These are phyloP conservation scores for Zapus hudsonius DNA, from an alignment of 2,113 vertebrate species.

Conservation along the genomic window DNA sequence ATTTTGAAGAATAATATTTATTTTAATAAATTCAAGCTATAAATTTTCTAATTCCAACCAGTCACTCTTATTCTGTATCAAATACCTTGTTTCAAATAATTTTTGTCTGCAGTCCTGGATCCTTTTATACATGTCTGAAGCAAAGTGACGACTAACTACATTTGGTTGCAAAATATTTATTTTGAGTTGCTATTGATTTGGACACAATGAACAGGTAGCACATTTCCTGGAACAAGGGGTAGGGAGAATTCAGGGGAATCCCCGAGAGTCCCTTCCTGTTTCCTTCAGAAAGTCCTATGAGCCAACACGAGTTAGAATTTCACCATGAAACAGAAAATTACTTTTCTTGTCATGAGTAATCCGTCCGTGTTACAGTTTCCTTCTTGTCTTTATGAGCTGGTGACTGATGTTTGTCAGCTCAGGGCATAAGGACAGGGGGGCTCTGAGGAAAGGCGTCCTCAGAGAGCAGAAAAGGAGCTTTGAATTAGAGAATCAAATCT, in stretches of 20 bases:
- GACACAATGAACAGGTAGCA: background rate
- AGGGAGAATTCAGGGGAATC: background rate
- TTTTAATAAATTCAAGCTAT: constrained; percentile 5
- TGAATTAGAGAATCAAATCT: background rate
- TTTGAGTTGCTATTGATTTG: background rate
- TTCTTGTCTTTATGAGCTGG: background rate
- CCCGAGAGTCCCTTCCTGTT: background rate
- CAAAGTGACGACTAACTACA: background rate
- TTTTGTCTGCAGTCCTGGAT: background rate
- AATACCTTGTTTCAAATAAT: background rate
- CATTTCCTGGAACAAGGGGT: background rate
- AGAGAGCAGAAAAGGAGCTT: background rate
- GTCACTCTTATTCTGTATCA: background rate
- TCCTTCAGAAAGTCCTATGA: background rate
- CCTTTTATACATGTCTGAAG: background rate
- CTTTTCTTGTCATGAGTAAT: background rate
- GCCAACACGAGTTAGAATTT: background rate
- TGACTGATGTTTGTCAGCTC: background rate
- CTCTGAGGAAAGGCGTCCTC: background rate
- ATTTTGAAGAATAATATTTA: background rate
- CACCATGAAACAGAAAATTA: background rate
- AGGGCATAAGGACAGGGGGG: background rate
- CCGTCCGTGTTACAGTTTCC: background rate
- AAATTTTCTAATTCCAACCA: background rate
- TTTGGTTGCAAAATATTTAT: background rate